phyloP scores from a whole-genome alignment of 2,113 vertebrate genomes.

The Nestor notabilis region DNA sequence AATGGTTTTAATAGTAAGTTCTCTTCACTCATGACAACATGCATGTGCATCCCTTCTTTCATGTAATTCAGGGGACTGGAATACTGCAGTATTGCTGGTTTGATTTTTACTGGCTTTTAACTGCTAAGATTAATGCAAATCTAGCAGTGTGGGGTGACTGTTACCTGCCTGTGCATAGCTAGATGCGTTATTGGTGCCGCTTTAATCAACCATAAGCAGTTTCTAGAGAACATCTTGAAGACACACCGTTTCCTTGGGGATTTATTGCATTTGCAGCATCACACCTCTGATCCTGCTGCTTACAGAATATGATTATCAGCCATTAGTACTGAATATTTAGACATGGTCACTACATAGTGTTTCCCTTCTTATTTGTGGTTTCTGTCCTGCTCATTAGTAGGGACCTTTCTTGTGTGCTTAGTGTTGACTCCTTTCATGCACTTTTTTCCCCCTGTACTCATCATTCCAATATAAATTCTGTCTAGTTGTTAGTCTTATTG shows the following conservation, averaged over 20 bases:
- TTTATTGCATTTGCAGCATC: slow-evolving; percentile 27
- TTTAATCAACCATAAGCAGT: background rate
- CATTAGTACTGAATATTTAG: slow-evolving; percentile 16
- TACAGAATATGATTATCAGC: slow-evolving; percentile 15
- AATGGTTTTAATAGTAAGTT: background rate
- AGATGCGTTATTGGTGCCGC: background rate
- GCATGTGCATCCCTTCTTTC: accelerated
- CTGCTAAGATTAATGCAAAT: background rate
- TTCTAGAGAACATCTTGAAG: slow-evolving; percentile 20
- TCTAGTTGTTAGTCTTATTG: background rate
- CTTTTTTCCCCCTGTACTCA: background rate
- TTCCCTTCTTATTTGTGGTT: background rate
- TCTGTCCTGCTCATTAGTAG: background rate
- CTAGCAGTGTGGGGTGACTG: background rate
- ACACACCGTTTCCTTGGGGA: slow-evolving; percentile 21
- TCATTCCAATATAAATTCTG: background rate
- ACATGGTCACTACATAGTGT: background rate
- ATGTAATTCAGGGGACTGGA: background rate
- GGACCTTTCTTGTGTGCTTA: background rate
- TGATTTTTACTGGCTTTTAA: background rate
- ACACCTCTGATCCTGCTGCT: slow-evolving; percentile 17
- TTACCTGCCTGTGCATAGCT: background rate
- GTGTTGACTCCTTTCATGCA: background rate
- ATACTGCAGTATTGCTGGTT: background rate
- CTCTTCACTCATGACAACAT: background rate